Percentiles rank a stretch among this genome's conserved stretches.
phyloP scores from a whole-genome alignment of 2,113 vertebrate species.

The Heterochromis multidens region DNA sequence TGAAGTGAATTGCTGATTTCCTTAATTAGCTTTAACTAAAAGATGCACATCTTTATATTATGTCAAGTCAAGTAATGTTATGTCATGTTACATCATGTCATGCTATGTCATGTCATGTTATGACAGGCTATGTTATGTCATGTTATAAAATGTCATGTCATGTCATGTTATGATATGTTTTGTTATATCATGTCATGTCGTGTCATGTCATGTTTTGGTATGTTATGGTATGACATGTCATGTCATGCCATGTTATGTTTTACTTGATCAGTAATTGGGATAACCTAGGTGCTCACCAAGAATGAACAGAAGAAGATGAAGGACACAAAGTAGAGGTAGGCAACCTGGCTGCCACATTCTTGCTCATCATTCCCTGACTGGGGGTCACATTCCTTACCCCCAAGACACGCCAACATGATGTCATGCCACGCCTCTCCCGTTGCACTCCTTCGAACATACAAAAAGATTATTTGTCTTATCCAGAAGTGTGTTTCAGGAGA shows the following conservation, averaged over 20 bases:
- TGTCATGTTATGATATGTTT: not conserved
- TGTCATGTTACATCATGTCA: not conserved
- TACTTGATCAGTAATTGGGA: not conserved
- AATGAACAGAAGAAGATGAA: conserved; percentile 99
- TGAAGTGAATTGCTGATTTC: not conserved
- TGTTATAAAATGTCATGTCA: not conserved
- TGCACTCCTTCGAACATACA: conserved; percentile 82
- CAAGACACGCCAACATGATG: conserved; percentile 95
- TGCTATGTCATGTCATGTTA: not conserved
- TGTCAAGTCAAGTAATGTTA: not conserved
- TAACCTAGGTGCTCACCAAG: conserved; percentile 80
- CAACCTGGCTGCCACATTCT: conserved; percentile 92
- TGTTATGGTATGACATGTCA: not conserved
- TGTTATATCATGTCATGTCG: not conserved
- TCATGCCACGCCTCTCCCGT: conserved; percentile 98
- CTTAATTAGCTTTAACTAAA: not conserved
- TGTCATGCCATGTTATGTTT: not conserved
- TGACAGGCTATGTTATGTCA: not conserved
- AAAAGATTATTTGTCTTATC: not conserved
- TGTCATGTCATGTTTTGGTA: not conserved
- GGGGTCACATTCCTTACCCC: conserved; percentile 82
- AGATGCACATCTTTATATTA: not conserved
- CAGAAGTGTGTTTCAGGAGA: not conserved
- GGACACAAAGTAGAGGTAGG: conserved; percentile 98
- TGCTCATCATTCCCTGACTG: conserved; percentile 79